Base-by-base conservation (phyloP, 2,113 vertebrate species). In the Notiomystis cincta region DNA sequence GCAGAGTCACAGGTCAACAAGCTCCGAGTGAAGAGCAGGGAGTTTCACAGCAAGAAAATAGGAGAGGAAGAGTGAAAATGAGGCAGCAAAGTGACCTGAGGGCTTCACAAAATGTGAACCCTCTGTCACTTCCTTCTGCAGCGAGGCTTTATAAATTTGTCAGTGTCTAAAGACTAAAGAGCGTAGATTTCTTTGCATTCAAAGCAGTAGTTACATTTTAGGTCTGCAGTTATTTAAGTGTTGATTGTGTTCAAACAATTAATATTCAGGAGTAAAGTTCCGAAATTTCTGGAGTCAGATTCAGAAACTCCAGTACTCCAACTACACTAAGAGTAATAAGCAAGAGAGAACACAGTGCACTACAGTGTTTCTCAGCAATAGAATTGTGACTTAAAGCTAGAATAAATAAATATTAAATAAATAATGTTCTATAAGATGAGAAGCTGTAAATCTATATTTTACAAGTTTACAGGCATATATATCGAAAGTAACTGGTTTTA, bases 1-100 rank as follows among this genome's bases (percentile, higher is more conserved):
- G 98, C 98, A 0, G 98, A 98, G 94, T 98, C 98, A 0, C 98
- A 98, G 94, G 77, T 80, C 50, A 80, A 80, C 77, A 80, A 80
- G 40, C 62, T 80, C 27, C 78, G 78, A 15, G 78, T 13, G 9
- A 79, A 79, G 33, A 79, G 76, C 21, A 19, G 76, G 3, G 77
- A 80, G 62, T 47, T 81, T 7, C 72, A 69, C 2, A 13, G 75
- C 75, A 88, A 88, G 85, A 88, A 88, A 10, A 88, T 88, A 12
- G 85, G 2, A 42, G 85, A 79, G 25, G 85, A 87, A 87, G 85
- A 88, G 17, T 88, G 42, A 80, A 4, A 2, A 35, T 12, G 1
- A 64, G 21, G 6, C 16, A 56, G 14, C 13, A 48, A 35, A 87
- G 48, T 71, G 85, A 64, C 25, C 17, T 56, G 42, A 35, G 72